Percentiles rank a stretch among this genome's conserved stretches.
Conservation (phyloP, 2,113 vertebrate genomes). For the Chloropsis hardwickii region DNA sequence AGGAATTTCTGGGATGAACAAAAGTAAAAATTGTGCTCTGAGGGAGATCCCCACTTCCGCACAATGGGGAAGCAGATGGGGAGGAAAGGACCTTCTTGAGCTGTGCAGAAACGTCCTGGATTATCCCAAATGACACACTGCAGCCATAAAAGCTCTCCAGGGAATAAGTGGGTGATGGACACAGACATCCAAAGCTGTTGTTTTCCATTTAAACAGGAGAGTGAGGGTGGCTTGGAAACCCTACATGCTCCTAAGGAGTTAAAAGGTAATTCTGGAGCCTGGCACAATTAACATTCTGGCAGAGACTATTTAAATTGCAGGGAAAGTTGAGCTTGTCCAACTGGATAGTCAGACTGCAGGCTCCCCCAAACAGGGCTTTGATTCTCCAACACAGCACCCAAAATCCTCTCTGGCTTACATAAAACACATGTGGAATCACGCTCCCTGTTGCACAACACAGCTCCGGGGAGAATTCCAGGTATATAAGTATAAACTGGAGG, state of each 20-base stretch:
- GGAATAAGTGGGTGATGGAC: neutral
- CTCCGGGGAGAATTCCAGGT: neutral
- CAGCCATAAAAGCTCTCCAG: neutral
- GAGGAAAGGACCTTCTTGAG: neutral
- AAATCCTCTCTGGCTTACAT: neutral
- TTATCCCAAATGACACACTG: neutral
- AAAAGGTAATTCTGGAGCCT: neutral
- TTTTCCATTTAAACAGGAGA: neutral
- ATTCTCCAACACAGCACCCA: neutral
- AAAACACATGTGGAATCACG: neutral
- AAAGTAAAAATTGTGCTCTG: neutral
- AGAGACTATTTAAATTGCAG: constrained; percentile 30
- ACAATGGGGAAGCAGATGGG: neutral
- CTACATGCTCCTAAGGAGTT: neutral
- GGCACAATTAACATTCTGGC: neutral
- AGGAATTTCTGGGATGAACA: neutral
- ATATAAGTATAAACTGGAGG: neutral
- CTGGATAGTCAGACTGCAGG: constrained; percentile 42
- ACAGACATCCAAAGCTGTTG: neutral
- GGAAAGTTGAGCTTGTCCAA: constrained; percentile 46
- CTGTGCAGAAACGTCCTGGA: neutral
- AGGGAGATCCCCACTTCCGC: neutral
- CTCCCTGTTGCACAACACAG: neutral
- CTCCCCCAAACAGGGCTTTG: constrained; percentile 8
- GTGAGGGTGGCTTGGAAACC: neutral